Percentiles rank a stretch among this genome's conserved stretches.
Evolutionary conservation across 1,140 invertebrate genomes (phyloP).

Genomic region (Psilanteris sp.): DNA sequence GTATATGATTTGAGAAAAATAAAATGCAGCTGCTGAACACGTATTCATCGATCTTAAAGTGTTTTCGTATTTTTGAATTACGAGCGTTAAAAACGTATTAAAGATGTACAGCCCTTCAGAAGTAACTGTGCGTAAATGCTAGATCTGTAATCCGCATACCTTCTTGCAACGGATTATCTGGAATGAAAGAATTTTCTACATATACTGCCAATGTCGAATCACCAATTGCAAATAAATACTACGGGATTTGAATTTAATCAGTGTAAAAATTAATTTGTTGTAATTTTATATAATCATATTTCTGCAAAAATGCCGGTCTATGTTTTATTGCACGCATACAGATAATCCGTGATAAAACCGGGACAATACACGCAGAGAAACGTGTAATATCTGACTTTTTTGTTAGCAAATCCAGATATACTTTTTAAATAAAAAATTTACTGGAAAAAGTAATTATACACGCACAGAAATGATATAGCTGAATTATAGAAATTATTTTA

Average conservation of each 20-base stretch:
- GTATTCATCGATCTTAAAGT: slow-evolving; percentile 67
- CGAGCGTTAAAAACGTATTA: slow-evolving; percentile 65
- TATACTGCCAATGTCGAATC: slow-evolving; percentile 14
- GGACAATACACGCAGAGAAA: slow-evolving; percentile 2
- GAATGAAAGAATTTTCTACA: slow-evolving; percentile 23
- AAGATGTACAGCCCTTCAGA: slow-evolving; percentile 49
- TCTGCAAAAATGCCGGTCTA: neutral
- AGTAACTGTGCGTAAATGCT: slow-evolving; percentile 58
- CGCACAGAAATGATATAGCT: too few relatives aligned
- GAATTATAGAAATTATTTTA: too few relatives aligned
- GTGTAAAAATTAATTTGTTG: neutral
- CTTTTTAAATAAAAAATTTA: too few relatives aligned
- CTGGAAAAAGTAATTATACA: too few relatives aligned
- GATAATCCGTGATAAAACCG: slow-evolving; percentile 3
- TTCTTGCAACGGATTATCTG: slow-evolving; percentile 51
- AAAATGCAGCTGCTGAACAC: slow-evolving; percentile 64
- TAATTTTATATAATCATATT: neutral
- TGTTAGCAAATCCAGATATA: slow-evolving; percentile 8
- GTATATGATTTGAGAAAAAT: slow-evolving; percentile 54
- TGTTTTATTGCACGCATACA: neutral
- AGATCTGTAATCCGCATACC: slow-evolving; percentile 52
- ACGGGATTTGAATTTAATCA: neutral
- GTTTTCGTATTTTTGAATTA: slow-evolving; percentile 71
- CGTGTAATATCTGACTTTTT: slow-evolving; percentile 11
- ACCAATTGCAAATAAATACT: slow-evolving; percentile 24